These are phyloP conservation scores for Chrysomallon squamiferum DNA, from an alignment of 1,140 invertebrate genomes.

Conservation along the genomic window DNA sequence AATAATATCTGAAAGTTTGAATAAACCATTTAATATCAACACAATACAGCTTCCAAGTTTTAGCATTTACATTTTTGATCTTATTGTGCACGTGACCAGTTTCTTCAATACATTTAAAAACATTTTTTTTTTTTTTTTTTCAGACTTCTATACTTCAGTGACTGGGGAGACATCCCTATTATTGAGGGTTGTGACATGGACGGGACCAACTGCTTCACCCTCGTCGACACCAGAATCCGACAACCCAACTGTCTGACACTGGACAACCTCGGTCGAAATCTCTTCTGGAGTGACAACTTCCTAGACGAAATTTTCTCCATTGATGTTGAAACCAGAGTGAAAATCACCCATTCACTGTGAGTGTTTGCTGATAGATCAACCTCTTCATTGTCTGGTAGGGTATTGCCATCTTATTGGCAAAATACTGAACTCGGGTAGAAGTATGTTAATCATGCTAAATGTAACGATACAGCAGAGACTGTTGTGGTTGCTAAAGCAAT, in stretches of 20 bases:
- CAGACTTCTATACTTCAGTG: background rate
- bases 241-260: conserved; percentile 2
- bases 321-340: background rate
- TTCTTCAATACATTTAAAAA: too few species aligned
- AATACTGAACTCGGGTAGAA: too few species aligned
- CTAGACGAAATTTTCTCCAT: background rate
- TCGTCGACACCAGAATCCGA: background rate
- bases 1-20: too few species aligned
- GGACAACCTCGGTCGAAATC: background rate
- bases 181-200: conserved; percentile 6
- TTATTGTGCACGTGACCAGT: too few species aligned
- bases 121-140: background rate
- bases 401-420: too few species aligned
- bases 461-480: too few species aligned
- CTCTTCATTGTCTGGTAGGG: too few species aligned
- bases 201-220: background rate
- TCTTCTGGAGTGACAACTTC: background rate
- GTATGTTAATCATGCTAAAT: too few species aligned
- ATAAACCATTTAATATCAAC: too few species aligned
- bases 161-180: background rate
- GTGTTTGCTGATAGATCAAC: background rate
- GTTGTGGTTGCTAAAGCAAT: too few species aligned
- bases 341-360: background rate
- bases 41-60: too few species aligned
- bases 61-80: too few species aligned